Conservation (phyloP, 2,113 vertebrate species). For the Tragelaphus buxtoni region DNA sequence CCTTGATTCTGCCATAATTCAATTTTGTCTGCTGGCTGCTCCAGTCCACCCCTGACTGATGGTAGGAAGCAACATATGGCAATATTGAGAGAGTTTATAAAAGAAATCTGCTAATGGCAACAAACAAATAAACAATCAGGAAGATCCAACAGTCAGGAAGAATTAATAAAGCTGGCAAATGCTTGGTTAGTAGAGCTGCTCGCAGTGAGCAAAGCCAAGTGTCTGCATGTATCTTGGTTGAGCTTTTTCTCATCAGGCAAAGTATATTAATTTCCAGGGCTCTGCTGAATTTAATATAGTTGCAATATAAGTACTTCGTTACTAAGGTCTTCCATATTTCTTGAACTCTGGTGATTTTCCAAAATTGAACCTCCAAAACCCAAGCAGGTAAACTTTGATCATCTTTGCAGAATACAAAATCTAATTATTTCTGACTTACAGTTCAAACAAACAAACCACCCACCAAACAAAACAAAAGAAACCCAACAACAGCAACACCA, state of each 20-base stretch:
- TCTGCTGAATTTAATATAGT: conserved; percentile 48
- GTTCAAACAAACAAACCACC: neutral
- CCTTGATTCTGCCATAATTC: conserved; percentile 58
- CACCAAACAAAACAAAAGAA: neutral
- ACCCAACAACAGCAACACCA: neutral
- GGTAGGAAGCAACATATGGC: conserved; percentile 11
- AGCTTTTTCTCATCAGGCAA: conserved; percentile 11
- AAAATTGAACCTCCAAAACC: conserved; percentile 19
- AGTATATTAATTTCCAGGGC: conserved; percentile 58
- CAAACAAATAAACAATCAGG: conserved; percentile 42
- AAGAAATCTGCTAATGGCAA: conserved; percentile 12
- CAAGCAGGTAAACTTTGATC: conserved; percentile 41
- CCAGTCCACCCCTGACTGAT: conserved; percentile 13
- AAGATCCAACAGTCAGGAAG: conserved; percentile 19
- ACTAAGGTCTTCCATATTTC: conserved; percentile 44
- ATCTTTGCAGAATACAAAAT: conserved; percentile 28
- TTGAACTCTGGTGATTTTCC: conserved; percentile 53
- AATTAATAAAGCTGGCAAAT: conserved; percentile 55
- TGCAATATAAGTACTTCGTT: conserved; percentile 53
- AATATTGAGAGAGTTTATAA: conserved; percentile 62
- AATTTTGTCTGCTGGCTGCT: conserved; percentile 49
- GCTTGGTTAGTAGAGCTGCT: conserved; percentile 52
- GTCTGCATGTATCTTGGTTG: conserved; percentile 21
- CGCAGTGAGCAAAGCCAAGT: conserved; percentile 17
- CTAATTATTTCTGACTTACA: conserved; percentile 63